Percentiles rank a stretch among this genome's conserved stretches.
phyloP scores from a whole-genome alignment of 1,140 invertebrate genomes.

The Drosophila sp. region DNA sequence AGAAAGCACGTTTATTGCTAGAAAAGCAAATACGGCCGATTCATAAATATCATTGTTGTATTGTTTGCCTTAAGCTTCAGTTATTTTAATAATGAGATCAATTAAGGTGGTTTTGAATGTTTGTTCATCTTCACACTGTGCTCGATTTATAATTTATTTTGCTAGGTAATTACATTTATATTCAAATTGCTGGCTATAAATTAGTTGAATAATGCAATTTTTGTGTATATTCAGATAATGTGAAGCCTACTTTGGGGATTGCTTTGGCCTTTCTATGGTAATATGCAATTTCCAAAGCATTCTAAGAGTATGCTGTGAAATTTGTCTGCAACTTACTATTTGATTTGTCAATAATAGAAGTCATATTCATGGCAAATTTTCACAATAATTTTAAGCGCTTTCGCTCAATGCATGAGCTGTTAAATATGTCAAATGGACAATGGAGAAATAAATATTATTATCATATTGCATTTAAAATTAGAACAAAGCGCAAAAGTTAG shows the following conservation, averaged over 20 bases:
- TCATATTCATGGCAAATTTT: too few relatives aligned
- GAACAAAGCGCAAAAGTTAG: neutral
- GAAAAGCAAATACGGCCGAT: neutral
- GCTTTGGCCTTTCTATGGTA: too few relatives aligned
- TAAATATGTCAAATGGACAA: too few relatives aligned
- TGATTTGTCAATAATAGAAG: too few relatives aligned
- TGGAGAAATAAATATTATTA: too few relatives aligned
- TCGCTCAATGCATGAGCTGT: too few relatives aligned
- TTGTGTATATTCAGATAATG: too few relatives aligned
- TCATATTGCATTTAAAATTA: neutral
- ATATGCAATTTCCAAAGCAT: too few relatives aligned
- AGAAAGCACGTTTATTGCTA: neutral
- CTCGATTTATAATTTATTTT: neutral
- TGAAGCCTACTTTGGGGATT: too few relatives aligned
- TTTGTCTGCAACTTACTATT: too few relatives aligned
- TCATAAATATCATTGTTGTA: slow-evolving; percentile 4
- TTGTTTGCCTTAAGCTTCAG: slow-evolving; percentile 9
- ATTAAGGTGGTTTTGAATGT: neutral
- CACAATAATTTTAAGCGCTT: too few relatives aligned
- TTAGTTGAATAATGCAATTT: neutral
- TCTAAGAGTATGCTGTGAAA: too few relatives aligned
- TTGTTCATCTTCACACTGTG: neutral
- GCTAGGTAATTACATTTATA: neutral
- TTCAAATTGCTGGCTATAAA: neutral
- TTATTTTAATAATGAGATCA: neutral